Evolutionary conservation across 2,888 invertebrate species (phyloP).

Genomic region (Drosophila neotestacea): DNA sequence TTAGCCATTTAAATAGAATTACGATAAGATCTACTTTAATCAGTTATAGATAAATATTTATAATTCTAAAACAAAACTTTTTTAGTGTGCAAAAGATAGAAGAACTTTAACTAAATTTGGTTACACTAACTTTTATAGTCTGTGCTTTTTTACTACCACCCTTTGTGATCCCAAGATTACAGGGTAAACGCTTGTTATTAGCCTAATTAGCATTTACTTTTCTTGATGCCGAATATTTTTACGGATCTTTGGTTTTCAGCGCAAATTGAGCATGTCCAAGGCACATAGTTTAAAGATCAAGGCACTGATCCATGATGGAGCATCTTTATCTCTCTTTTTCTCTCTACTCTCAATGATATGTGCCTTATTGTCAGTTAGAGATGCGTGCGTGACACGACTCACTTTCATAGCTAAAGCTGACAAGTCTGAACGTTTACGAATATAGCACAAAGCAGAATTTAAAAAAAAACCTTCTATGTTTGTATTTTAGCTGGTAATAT

Average conservation of each 20-base stretch:
- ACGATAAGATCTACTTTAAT: too few relatives aligned
- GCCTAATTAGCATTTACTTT: slow-evolving; percentile 44
- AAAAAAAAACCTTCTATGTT: neutral
- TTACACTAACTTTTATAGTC: too few relatives aligned
- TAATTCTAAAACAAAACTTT: too few relatives aligned
- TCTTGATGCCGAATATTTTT: slow-evolving; percentile 42
- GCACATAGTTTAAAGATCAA: slow-evolving; percentile 41
- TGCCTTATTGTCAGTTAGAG: neutral
- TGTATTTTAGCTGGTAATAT: neutral
- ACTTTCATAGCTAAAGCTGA: neutral
- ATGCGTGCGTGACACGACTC: slow-evolving; percentile 12
- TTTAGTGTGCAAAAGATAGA: too few relatives aligned
- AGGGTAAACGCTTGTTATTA: slow-evolving; percentile 34
- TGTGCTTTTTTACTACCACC: neutral
- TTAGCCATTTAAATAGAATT: too few relatives aligned
- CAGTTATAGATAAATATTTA: too few relatives aligned
- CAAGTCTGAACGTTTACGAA: slow-evolving; percentile 1
- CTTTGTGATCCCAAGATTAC: neutral
- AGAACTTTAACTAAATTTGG: too few relatives aligned
- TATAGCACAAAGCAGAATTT: neutral
- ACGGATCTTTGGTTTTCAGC: slow-evolving; percentile 62
- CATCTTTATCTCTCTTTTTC: neutral
- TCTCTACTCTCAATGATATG: neutral
- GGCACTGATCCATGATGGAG: slow-evolving; percentile 31
- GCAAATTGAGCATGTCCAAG: slow-evolving; percentile 67